Base-by-base conservation (phyloP, 2,113 vertebrate species). In the Semnornis frantzii region DNA sequence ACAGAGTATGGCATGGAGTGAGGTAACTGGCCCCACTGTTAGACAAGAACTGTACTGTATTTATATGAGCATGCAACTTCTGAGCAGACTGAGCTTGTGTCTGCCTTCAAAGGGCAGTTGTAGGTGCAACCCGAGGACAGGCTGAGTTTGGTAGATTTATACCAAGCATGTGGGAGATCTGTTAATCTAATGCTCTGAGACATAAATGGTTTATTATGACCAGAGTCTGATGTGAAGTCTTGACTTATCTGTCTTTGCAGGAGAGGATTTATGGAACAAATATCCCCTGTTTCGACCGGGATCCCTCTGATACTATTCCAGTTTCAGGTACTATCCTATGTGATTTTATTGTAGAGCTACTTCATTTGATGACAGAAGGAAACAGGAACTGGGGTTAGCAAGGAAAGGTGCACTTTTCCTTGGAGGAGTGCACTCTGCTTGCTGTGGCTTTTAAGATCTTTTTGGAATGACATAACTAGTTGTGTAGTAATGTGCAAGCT, bases 261-360 rank as follows among this genome's bases (percentile, higher is more conserved):
- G 46, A 57, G 57, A 94, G 65, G 31, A 94, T 21, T 59, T 93
- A 97, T 3, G 97, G 93, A 23, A 50, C 81, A 14, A 82, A 69
- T 66, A 4, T 98, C 91, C 44, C 50, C 31, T 98, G 98, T 73
- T 24, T 48, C 24, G 89, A 97, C 54, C 85, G 10, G 59, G 1
- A 2, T 8, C 96, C 98, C 8, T 98, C 98, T 5, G 8, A 94
- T 19, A 15, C 39, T 0, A 15, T 97, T 89, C 98, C 98, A 0
- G 87, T 85, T 24, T 98, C 98, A 97, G 98, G 98, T 98, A 96
- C 4, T 7, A 5, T 12, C 23, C 54, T 79, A 4, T 42, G 15
- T 18, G 33, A n/a, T 78, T 70, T 34, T 77, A 10, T 42, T 42
- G 12, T 5, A 65, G 58, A 65, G 27, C n/a, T 46, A 3, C 48